Evolutionary conservation across 1,140 invertebrate species (phyloP).

Genomic region (Sycophila sp.): DNA sequence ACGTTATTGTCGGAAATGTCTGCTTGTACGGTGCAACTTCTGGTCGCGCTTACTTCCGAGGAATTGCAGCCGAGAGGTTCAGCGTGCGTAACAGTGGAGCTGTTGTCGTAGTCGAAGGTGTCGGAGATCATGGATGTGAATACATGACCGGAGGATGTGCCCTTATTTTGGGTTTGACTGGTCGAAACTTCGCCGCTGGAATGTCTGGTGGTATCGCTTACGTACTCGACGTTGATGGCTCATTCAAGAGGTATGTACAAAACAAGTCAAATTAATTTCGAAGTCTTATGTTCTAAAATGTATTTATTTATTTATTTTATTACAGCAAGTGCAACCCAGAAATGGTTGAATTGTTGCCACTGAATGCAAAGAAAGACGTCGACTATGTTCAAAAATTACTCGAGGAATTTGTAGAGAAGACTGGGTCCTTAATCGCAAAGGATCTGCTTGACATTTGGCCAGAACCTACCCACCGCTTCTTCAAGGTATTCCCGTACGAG

Average conservation of each 20-base stretch:
- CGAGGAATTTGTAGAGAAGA: slow-evolving; percentile 89
- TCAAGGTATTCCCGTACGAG: slow-evolving; percentile 97
- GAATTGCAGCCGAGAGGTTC: slow-evolving; percentile 97
- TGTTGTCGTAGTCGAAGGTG: slow-evolving; percentile 89
- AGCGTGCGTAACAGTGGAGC: slow-evolving; percentile 98
- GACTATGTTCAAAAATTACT: slow-evolving; percentile 82
- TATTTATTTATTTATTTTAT: too few species aligned
- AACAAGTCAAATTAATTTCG: too few species aligned
- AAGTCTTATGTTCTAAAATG: too few species aligned
- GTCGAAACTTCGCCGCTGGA: slow-evolving; percentile 97
- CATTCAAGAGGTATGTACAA: slow-evolving; percentile 71
- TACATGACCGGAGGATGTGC: slow-evolving; percentile 98
- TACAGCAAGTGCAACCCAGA: slow-evolving; percentile 90
- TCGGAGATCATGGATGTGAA: slow-evolving; percentile 99
- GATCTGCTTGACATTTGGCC: slow-evolving; percentile 87
- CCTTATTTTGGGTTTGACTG: slow-evolving; percentile 92
- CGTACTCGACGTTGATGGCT: slow-evolving; percentile 89
- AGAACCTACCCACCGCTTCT: slow-evolving; percentile 79
- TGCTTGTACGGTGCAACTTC: slow-evolving; percentile 97
- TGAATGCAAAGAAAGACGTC: slow-evolving; percentile 84
- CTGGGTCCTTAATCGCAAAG: slow-evolving; percentile 87
- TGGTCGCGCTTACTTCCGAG: slow-evolving; percentile 94
- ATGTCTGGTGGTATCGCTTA: slow-evolving; percentile 99
- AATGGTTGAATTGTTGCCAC: slow-evolving; percentile 87
- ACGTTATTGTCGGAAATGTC: slow-evolving; percentile 98